Percentiles rank a stretch among this genome's conserved stretches.
These are phyloP conservation scores for Leuciscus waleckii DNA, from an alignment of 2,797 vertebrate genomes.

Conservation along the genomic window DNA sequence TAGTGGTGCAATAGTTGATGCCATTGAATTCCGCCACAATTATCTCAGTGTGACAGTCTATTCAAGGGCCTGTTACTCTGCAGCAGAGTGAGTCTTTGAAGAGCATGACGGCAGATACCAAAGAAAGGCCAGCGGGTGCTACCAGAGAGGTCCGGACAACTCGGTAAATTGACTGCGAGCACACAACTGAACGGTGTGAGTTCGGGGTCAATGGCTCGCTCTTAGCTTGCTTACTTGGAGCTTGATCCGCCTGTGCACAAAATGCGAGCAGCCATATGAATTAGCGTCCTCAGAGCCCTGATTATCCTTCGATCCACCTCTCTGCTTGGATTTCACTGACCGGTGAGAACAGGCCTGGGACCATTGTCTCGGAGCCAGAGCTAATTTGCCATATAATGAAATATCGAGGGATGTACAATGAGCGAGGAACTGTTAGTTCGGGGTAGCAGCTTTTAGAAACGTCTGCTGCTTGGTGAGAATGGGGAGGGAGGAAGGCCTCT, in stretches of 20 bases:
- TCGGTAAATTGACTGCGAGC: slow-evolving; percentile 65
- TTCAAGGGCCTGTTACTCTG: slow-evolving; percentile 10
- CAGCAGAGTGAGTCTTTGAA: neutral
- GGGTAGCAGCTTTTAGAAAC: slow-evolving; percentile 58
- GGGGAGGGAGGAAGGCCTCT: slow-evolving; percentile 51
- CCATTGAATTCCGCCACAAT: slow-evolving; percentile 25
- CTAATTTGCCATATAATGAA: slow-evolving; percentile 74
- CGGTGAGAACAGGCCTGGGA: slow-evolving; percentile 29
- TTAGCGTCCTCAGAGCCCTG: slow-evolving; percentile 65
- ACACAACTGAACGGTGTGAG: slow-evolving; percentile 46
- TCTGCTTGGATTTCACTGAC: slow-evolving; percentile 27
- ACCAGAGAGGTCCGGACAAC: slow-evolving; percentile 15
- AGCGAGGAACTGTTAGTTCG: slow-evolving; percentile 55
- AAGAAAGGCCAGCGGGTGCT: slow-evolving; percentile 44
- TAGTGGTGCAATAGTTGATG: neutral
- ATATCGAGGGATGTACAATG: slow-evolving; percentile 60
- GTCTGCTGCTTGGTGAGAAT: slow-evolving; percentile 45
- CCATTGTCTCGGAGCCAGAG: slow-evolving; percentile 60
- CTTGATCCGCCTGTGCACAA: slow-evolving; percentile 52
- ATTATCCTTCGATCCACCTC: slow-evolving; percentile 73
- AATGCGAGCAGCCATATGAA: slow-evolving; percentile 64
- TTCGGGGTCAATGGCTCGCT: slow-evolving; percentile 49
- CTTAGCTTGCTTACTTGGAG: slow-evolving; percentile 65
- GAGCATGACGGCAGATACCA: slow-evolving; percentile 16
- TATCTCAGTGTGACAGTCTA: slow-evolving; percentile 8